These are phyloP conservation scores for Phaethornis superciliosus DNA, from an alignment of 2,113 vertebrate genomes.

Conservation along the genomic window DNA sequence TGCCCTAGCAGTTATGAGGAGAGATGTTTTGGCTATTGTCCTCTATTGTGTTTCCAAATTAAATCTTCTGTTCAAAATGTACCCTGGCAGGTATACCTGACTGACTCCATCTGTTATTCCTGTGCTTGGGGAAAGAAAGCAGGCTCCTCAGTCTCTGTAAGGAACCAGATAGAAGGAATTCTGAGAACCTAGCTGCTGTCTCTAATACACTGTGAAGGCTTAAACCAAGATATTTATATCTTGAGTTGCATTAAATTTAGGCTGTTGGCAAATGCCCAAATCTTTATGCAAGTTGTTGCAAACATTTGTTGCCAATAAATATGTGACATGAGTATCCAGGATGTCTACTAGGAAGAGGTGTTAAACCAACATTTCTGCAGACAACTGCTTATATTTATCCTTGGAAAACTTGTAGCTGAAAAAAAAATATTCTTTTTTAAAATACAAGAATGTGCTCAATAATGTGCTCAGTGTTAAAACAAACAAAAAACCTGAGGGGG, in stretches of 20 bases:
- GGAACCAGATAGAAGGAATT: neutral
- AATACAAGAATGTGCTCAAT: neutral
- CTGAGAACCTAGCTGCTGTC: neutral
- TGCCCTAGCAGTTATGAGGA: neutral
- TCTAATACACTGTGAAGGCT: neutral
- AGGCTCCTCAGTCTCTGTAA: neutral
- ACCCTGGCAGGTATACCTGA: conserved; percentile 37
- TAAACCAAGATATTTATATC: neutral
- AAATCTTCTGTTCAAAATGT: conserved; percentile 1
- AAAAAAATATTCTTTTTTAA: neutral
- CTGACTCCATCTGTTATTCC: conserved; percentile 37
- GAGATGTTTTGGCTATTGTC: neutral
- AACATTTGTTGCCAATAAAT: neutral
- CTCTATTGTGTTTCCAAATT: conserved; percentile 6
- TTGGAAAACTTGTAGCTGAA: conserved; percentile 12
- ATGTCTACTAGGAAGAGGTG: neutral
- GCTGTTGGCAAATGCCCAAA: neutral
- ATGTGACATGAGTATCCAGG: neutral
- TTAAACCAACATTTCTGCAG: neutral
- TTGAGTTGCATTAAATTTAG: neutral
- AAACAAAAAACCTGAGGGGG: neutral
- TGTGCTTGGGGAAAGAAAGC: neutral
- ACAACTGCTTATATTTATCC: neutral
- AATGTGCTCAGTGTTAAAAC: neutral
- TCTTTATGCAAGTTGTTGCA: neutral